A percentile compares a stretch with the other conserved stretches of the same genome.
These are phyloP conservation scores for Heliothis peltigera DNA, from an alignment of 2,888 invertebrate species.

Conservation along the genomic window DNA sequence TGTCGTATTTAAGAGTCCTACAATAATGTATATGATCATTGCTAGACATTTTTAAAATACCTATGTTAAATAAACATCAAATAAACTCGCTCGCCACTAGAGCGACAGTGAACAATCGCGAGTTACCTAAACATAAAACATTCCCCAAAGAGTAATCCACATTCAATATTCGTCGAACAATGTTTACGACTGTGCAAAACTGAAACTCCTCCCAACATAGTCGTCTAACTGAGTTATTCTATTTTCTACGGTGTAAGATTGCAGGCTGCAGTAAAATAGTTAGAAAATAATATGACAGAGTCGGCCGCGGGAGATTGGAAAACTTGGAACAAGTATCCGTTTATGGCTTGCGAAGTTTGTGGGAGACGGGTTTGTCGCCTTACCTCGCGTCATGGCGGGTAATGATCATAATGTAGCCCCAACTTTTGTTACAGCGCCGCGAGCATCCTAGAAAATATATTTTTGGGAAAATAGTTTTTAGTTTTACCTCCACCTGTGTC, in stretches of 20 bases:
- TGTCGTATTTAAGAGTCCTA: background rate
- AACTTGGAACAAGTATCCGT: constrained; percentile 72
- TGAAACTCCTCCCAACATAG: constrained; percentile 62
- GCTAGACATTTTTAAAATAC: constrained; percentile 6
- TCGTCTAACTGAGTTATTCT: constrained; percentile 65
- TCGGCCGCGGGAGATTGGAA: constrained; percentile 74
- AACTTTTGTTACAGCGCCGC: constrained; percentile 53
- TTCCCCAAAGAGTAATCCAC: constrained; percentile 49
- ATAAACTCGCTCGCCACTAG: constrained; percentile 12
- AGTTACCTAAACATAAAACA: constrained; percentile 50
- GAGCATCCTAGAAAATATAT: constrained; percentile 39
- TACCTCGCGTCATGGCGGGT: constrained; percentile 65
- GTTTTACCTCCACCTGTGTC: constrained; percentile 35
- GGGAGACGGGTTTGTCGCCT: constrained; percentile 65
- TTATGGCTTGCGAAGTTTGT: constrained; percentile 71
- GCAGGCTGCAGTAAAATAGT: constrained; percentile 78
- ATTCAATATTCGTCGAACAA: constrained; percentile 64
- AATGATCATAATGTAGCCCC: constrained; percentile 62
- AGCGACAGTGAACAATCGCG: constrained; percentile 26
- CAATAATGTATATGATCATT: background rate
- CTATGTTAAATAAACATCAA: constrained; percentile 23
- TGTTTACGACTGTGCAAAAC: constrained; percentile 62
- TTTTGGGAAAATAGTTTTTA: constrained; percentile 17
- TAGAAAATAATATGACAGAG: constrained; percentile 80
- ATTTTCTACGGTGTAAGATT: constrained; percentile 68